Conservation (phyloP, 2,113 vertebrate genomes). For the Menura novaehollandiae region DNA sequence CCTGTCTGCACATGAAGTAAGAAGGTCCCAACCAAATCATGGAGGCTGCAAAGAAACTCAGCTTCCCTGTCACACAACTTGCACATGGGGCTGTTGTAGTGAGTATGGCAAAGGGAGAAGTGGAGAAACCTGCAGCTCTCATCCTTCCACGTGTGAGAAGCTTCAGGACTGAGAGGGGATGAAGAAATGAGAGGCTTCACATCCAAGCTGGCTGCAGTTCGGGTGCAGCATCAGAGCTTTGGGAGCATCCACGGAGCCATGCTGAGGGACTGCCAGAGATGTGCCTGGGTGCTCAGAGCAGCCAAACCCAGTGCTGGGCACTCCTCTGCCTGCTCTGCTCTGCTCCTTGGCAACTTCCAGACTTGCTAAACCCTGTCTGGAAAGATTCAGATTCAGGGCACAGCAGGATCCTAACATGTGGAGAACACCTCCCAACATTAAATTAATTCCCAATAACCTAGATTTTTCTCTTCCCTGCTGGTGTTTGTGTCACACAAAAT, state of each 20-base stretch:
- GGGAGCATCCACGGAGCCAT: not conserved
- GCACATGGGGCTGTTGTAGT: not conserved
- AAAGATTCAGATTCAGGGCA: not conserved
- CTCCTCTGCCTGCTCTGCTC: not conserved
- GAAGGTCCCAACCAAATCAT: not conserved
- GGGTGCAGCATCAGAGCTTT: not conserved
- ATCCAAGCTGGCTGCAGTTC: not conserved
- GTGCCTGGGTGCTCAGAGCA: not conserved
- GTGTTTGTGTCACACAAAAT: not conserved
- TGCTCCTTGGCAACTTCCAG: not conserved
- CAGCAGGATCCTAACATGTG: not conserved
- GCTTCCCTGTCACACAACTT: not conserved
- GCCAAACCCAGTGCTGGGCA: not conserved
- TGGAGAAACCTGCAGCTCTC: not conserved
- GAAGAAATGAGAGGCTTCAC: not conserved
- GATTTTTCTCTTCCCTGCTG: not conserved
- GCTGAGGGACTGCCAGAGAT: not conserved
- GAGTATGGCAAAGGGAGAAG: not conserved
- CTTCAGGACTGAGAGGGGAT: not conserved
- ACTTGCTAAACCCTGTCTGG: not conserved
- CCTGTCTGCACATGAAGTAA: not conserved
- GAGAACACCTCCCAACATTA: not conserved
- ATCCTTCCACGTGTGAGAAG: not conserved
- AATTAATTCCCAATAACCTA: not conserved
- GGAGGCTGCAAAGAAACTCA: not conserved